Base-by-base conservation (phyloP, 2,888 invertebrate species). In the Cistogaster globosa region DNA sequence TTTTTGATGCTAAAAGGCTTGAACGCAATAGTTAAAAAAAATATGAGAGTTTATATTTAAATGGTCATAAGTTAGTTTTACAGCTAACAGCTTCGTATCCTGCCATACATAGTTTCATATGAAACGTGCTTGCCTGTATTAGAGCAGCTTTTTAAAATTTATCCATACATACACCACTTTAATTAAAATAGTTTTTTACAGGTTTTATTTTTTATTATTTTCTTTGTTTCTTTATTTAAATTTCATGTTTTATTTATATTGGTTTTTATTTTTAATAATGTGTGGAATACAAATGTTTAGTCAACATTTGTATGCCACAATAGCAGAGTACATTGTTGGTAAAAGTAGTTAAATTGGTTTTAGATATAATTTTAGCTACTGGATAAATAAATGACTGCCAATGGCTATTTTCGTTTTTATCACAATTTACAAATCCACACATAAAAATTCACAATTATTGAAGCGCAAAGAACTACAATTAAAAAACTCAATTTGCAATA, bases 401-500 rank as follows among this genome's bases (percentile, higher is more conserved):
- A 42, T 63, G 60, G 69, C 45, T 18, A 67, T 71, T 82, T 63
- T 38, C 55, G 69, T 68, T 78, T 55, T 71, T 69, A 78, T 55
- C 32, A 55, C 69, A 78, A 62, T 32, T 62, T 42, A 42, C 7
- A 62, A 57, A 45, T 48, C 45, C 26, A 45, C 5, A 57, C 14
- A 65, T 14, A 57, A 72, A 76, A 63, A 77, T 58, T 51, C 12
- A 53, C 65, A 53, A 57, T 72, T 72, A 80, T 63, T 82, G 85
- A 85, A 78, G 82, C 85, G 75, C 71, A 72, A 85, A 85, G 69
- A 67, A 78, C 85, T 58, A 71, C 85, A 85, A 79, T 82, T 85
- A 82, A 81, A 84, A 82, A 78, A 82, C 74, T 67, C 85, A 82
- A 85, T 82, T 85, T 82, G 75, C 85, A 82, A 78, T 85, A 75